These are phyloP conservation scores for Zapus hudsonius DNA, from an alignment of 2,113 vertebrate species.

Conservation along the genomic window DNA sequence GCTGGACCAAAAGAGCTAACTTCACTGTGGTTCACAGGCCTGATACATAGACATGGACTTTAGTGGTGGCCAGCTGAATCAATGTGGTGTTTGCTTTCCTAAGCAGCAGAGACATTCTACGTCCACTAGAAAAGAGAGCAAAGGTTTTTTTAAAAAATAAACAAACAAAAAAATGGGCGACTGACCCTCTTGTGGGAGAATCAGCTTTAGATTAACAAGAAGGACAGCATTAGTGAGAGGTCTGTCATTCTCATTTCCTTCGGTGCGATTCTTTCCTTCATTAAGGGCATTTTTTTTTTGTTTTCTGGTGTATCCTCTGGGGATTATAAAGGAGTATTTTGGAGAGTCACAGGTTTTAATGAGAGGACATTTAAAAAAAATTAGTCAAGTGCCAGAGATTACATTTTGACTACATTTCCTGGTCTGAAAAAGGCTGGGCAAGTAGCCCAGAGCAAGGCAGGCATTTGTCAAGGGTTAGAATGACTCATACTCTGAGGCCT, in stretches of 20 bases:
- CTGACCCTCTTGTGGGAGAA: not conserved
- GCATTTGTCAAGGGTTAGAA: not conserved
- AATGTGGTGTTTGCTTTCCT: not conserved
- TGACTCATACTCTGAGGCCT: conserved; percentile 34
- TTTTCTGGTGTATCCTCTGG: not conserved
- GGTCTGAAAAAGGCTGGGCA: conserved; percentile 38
- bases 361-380: not conserved
- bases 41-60: conserved; percentile 19
- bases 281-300: conserved; percentile 55
- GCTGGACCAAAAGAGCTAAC: not conserved
- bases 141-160: too few relatives aligned
- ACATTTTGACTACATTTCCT: conserved; percentile 69
- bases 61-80: not conserved
- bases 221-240: not conserved
- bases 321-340: conserved; percentile 40
- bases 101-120: not conserved
- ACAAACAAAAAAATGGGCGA: not conserved
- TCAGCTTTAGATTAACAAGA: conserved; percentile 14
- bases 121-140: not conserved
- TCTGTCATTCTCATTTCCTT: conserved; percentile 6
- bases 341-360: conserved; percentile 60
- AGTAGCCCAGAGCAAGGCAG: conserved; percentile 30
- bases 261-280: not conserved
- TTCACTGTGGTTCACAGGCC: not conserved
- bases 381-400: conserved; percentile 50